A percentile compares a stretch with the other conserved stretches of the same genome.
Conservation (phyloP, 2,888 invertebrate species). For the Teleiodes luculella region DNA sequence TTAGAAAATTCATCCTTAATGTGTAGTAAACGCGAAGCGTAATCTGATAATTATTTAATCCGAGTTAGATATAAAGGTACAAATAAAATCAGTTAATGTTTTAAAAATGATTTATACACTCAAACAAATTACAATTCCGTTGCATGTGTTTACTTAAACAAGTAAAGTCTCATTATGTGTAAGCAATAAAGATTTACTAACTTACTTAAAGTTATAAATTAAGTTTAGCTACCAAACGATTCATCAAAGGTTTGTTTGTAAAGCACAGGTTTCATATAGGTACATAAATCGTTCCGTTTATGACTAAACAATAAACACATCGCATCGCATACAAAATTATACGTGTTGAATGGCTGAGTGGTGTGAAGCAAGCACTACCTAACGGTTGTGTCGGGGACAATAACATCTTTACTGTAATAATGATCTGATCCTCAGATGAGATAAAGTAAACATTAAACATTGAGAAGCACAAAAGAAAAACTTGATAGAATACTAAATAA, state of each 20-base stretch:
- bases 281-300: not conserved
- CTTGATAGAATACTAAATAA: slow-evolving; percentile 10
- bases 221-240: not conserved
- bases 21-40: no score
- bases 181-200: no score
- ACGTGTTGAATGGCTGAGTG: slow-evolving; percentile 9
- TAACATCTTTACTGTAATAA: slow-evolving; percentile 17
- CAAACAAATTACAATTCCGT: no score
- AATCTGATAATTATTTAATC: no score
- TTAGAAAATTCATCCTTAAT: not conserved
- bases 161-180: no score
- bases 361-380: slow-evolving; percentile 4
- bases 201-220: no score
- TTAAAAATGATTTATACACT: no score
- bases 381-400: slow-evolving; percentile 15
- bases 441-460: slow-evolving; percentile 11
- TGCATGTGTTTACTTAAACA: no score
- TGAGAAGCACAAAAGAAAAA: slow-evolving; percentile 6
- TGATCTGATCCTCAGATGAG: slow-evolving; percentile 7
- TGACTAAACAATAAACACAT: slow-evolving; percentile 12
- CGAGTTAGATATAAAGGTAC: no score
- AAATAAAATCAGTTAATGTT: no score
- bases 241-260: slow-evolving; percentile 1
- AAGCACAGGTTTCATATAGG: not conserved
- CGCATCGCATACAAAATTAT: slow-evolving; percentile 14